Evolutionary conservation across 2,888 invertebrate genomes (phyloP), one percentile per base, ranked within the genome.

Genomic region (Noctua fimbriata): DNA sequence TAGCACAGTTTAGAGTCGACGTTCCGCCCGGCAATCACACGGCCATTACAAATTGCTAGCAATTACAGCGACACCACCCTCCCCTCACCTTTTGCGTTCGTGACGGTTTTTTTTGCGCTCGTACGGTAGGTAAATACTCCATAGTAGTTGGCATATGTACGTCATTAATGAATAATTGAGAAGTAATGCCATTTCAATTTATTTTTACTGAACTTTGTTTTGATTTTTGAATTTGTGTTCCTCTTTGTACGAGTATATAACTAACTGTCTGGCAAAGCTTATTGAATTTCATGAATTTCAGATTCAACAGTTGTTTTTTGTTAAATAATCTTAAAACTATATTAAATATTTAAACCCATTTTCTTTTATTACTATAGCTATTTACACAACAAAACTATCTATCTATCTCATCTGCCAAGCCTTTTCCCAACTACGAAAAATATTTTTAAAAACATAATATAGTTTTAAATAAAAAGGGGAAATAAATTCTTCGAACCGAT

Each of bases 11-110:
- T 96, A 96, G 95, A 95, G 93, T 92, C 94, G 92, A 93, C 95
- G 95, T 95, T 94, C 94, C 95, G 93, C 94, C 94, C 93, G 93
- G 95, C 96, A 96, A 96, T 96, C 96, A 95, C 95, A 95, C 93
- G 95, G 94, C 94, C 94, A 95, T 96, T 96, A 96, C 96, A 96
- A 96, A 96, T 96, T 96, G 96, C 96, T 89, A 90, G 94, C 93
- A 94, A 96, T 96, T 96, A 96, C 94, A 89, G 92, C 95, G 93
- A 95, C 94, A 94, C 94, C 93, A 92, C 92, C 94, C 93, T 91
- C 90, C 90, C 92, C 93, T 90, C 90, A 89, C 90, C 90, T 92
- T 91, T 89, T 92, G 90, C 91, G 92, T 92, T 93, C 92, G 92
- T 93, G 93, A 91, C 90, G 90, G 82, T 86, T 92, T 94, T 93